These are phyloP conservation scores for Saturnia pavonia DNA, from an alignment of 2,888 invertebrate genomes.

Conservation along the genomic window DNA sequence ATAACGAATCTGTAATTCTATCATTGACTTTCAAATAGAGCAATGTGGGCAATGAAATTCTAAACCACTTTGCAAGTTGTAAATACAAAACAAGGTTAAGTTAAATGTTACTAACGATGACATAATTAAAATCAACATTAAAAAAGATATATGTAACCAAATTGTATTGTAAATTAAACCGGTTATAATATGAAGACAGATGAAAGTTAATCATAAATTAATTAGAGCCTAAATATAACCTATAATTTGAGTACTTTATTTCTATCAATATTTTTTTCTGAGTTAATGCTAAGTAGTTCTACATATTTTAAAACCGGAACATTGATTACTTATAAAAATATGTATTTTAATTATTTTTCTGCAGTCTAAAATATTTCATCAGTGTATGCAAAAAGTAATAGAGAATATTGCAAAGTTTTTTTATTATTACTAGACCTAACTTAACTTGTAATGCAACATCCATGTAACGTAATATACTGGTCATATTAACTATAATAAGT, in stretches of 20 bases:
- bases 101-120: neutral
- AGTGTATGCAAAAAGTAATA: neutral
- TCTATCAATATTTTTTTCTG: neutral
- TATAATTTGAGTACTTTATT: neutral
- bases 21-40: conserved; percentile 34
- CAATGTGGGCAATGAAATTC: conserved; percentile 36
- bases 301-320: too few species aligned
- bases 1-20: conserved; percentile 48
- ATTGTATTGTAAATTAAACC: neutral
- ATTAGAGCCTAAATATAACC: neutral
- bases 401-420: neutral
- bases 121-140: neutral
- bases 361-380: neutral
- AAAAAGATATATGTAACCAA: neutral
- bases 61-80: neutral
- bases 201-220: neutral
- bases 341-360: too few species aligned
- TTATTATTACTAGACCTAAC: neutral
- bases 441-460: neutral
- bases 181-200: neutral
- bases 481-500: neutral
- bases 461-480: neutral
- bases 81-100: neutral
- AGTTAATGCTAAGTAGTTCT: neutral
- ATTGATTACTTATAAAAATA: too few species aligned